Evolutionary conservation across 2,888 invertebrate genomes (phyloP).

Genomic region (Amphipyra tragopoginis): DNA sequence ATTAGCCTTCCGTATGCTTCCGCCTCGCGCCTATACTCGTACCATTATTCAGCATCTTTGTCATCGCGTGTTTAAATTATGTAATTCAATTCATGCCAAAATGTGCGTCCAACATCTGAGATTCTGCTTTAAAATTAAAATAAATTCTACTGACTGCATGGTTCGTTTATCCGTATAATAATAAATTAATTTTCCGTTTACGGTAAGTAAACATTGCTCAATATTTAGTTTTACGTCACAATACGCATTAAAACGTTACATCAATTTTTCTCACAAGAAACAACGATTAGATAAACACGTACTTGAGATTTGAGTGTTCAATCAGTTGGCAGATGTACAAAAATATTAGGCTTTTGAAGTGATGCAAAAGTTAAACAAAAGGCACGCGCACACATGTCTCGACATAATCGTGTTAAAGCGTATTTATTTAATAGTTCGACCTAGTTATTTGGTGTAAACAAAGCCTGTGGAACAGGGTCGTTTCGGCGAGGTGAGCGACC

Average conservation of each 20-base stretch:
- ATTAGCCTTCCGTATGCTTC: constrained; percentile 49
- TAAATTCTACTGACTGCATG: constrained; percentile 10
- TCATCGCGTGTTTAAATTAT: constrained; percentile 52
- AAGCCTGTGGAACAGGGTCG: constrained; percentile 79
- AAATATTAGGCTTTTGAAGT: not conserved
- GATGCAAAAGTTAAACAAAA: constrained; percentile 2
- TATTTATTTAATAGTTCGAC: constrained; percentile 65
- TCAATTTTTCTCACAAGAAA: constrained; percentile 19
- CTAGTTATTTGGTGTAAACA: constrained; percentile 75
- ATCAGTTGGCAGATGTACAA: constrained; percentile 12
- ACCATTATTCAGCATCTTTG: constrained; percentile 54
- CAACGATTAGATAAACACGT: constrained; percentile 28
- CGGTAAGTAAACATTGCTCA: constrained; percentile 8
- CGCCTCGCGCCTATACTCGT: constrained; percentile 38
- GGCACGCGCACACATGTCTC: constrained; percentile 17
- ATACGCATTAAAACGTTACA: constrained; percentile 26
- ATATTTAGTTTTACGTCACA: constrained; percentile 4
- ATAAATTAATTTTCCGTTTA: not conserved
- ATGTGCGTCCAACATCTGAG: constrained; percentile 18
- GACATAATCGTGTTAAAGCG: constrained; percentile 13
- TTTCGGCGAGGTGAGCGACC: constrained; percentile 85
- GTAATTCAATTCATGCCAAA: constrained; percentile 51
- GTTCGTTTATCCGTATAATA: constrained; percentile 6
- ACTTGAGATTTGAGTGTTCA: constrained; percentile 16
- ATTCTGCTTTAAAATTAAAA: constrained; percentile 7